Conservation (phyloP, 2,113 vertebrate species). For the Todiramphus saurophagus region DNA sequence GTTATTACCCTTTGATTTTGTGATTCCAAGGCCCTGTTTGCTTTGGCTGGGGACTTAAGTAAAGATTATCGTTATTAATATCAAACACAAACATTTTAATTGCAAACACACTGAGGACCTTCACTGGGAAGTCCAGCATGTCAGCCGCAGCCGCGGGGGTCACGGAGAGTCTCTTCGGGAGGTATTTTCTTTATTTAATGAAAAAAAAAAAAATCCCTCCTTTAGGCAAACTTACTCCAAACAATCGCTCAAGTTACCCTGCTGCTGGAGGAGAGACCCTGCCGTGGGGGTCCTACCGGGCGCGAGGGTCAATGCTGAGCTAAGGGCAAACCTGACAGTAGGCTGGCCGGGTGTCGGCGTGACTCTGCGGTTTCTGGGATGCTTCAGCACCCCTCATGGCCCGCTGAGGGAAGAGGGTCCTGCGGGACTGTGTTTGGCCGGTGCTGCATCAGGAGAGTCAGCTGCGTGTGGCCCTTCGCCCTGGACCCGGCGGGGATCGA, state of each 20-base stretch:
- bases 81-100: slow-evolving; percentile 75
- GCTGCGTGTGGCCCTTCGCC: not conserved
- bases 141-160: slow-evolving; percentile 49
- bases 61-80: slow-evolving; percentile 77
- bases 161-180: slow-evolving; percentile 61
- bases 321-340: too few relatives aligned
- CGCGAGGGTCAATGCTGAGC: not conserved
- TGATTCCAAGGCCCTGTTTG: slow-evolving; percentile 59
- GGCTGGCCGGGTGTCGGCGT: not conserved
- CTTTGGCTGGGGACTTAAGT: slow-evolving; percentile 65
- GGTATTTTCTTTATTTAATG: slow-evolving; percentile 72
- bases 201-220: slow-evolving; percentile 28
- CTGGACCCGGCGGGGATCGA: too few relatives aligned
- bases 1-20: slow-evolving; percentile 61
- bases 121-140: slow-evolving; percentile 34
- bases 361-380: not conserved
- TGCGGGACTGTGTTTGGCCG: not conserved
- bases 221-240: slow-evolving; percentile 44
- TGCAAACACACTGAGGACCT: slow-evolving; percentile 67
- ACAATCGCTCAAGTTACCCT: slow-evolving; percentile 67
- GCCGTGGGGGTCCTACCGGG: not conserved
- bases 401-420: not conserved
- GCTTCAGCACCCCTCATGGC: not conserved
- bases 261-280: not conserved
- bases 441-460: not conserved